phyloP scores from a whole-genome alignment of 1,140 invertebrate species.

The Harpegnathos saltator region DNA sequence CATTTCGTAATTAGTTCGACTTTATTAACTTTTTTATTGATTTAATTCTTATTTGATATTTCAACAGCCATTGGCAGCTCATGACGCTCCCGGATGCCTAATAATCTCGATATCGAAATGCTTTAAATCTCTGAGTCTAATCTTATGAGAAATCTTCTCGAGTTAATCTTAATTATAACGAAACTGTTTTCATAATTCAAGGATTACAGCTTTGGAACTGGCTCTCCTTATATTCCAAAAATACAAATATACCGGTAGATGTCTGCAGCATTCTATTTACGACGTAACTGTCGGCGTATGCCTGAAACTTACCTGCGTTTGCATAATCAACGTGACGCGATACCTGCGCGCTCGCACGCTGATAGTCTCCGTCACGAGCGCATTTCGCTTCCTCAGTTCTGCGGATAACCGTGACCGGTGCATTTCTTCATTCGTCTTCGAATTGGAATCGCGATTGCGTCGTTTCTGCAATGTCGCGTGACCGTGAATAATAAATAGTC shows the following conservation, averaged over 20 bases:
- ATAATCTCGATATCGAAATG: too few relatives aligned
- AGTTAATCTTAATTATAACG: too few relatives aligned
- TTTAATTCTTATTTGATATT: too few relatives aligned
- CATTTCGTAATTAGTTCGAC: too few relatives aligned
- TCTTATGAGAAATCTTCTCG: too few relatives aligned
- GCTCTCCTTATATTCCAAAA: too few relatives aligned
- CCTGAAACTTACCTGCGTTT: conserved; percentile 36
- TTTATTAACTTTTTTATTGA: too few relatives aligned
- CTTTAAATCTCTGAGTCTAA: too few relatives aligned
- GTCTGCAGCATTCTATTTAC: not conserved
- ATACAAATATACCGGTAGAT: not conserved
- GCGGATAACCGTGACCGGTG: conserved; percentile 12
- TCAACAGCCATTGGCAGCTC: too few relatives aligned
- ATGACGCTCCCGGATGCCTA: too few relatives aligned
- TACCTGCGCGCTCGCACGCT: not conserved
- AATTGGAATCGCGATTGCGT: not conserved
- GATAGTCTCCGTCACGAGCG: not conserved
- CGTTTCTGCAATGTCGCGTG: not conserved
- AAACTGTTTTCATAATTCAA: too few relatives aligned
- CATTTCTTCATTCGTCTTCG: not conserved
- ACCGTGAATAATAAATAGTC: conserved; percentile 6
- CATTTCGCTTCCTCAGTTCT: conserved; percentile 33
- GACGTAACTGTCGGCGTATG: not conserved
- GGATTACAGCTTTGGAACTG: too few relatives aligned
- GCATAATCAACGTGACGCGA: conserved; percentile 37